Conservation (phyloP, 2,888 invertebrate genomes). For the Caenorhabditis sp. region DNA sequence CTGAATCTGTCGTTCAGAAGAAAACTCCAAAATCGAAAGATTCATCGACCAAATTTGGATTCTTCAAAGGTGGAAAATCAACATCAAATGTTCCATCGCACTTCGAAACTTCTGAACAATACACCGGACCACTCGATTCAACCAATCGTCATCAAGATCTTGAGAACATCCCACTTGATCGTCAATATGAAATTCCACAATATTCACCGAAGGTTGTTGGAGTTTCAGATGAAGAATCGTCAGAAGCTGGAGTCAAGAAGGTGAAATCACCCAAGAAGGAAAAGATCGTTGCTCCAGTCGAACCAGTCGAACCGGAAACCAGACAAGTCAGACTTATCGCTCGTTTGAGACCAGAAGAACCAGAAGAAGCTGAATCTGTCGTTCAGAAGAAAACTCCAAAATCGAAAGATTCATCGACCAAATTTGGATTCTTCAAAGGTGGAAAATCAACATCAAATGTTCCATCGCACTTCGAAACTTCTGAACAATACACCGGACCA, state of each 20-base stretch:
- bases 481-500: conserved; percentile 25
- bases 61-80: no score
- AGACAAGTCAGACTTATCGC: conserved; percentile 11
- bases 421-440: conserved; percentile 4
- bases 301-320: conserved; percentile 14
- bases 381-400: conserved; percentile 9
- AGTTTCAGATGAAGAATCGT: conserved; percentile 18
- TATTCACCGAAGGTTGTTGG: conserved; percentile 16
- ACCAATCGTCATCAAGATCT: conserved; percentile 20
- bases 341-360: conserved; percentile 4
- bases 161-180: conserved; percentile 20
- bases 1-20: no score
- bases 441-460: neutral
- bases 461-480: neutral
- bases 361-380: conserved; percentile 9
- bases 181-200: conserved; percentile 5
- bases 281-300: neutral
- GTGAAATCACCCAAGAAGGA: conserved; percentile 19
- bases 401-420: conserved; percentile 12
- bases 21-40: no score
- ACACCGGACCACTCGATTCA: conserved; percentile 14
- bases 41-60: no score
- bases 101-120: conserved; percentile 10
- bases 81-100: conserved; percentile 8
- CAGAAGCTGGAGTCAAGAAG: conserved; percentile 18